A percentile compares a stretch with the other conserved stretches of the same genome.
Evolutionary conservation across 2,113 vertebrate species (phyloP).

Genomic region (Sander lucioperca): DNA sequence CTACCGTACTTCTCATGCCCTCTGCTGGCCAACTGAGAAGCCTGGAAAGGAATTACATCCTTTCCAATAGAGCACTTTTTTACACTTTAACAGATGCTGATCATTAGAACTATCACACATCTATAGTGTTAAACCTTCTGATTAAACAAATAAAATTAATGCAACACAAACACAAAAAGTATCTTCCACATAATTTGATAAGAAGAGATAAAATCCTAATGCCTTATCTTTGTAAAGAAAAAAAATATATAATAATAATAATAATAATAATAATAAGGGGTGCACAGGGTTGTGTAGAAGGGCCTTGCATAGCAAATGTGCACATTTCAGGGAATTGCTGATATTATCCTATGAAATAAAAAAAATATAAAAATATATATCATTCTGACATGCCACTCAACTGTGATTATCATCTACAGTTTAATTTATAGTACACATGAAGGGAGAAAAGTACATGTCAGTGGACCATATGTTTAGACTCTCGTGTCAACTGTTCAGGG

Average conservation of each 20-base stretch:
- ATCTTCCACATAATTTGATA: background rate
- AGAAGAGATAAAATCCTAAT: background rate
- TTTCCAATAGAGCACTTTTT: background rate
- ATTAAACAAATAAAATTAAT: background rate
- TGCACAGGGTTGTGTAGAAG: background rate
- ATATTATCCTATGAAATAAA: too few species aligned
- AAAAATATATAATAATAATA: too few species aligned
- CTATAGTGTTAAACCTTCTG: background rate
- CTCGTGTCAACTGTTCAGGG: conserved; percentile 19
- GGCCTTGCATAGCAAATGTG: too few species aligned
- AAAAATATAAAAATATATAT: background rate
- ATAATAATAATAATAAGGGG: background rate
- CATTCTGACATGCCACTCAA: background rate
- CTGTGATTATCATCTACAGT: background rate
- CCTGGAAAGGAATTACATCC: background rate
- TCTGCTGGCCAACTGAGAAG: conserved; percentile 47
- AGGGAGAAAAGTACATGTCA: background rate
- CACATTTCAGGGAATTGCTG: background rate
- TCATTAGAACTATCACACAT: background rate
- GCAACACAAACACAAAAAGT: background rate
- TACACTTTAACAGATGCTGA: too few species aligned
- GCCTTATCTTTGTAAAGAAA: background rate
- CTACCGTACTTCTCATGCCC: conserved; percentile 36
- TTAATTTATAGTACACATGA: conserved; percentile 28
- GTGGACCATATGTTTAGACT: background rate